Percentiles rank a stretch among this genome's conserved stretches.
phyloP scores from a whole-genome alignment of 2,888 invertebrate species.

The Elmis aenea region DNA sequence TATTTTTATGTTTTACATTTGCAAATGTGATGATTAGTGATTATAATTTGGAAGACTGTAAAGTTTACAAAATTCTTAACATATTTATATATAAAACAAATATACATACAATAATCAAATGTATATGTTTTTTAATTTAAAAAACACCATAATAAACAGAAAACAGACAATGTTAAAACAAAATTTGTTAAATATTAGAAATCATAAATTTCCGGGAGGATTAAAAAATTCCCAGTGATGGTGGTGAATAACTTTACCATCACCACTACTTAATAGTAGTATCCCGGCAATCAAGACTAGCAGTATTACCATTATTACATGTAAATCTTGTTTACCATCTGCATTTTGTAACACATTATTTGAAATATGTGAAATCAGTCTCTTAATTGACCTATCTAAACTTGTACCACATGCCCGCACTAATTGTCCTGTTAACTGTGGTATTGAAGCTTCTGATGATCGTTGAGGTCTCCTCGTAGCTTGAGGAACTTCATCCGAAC shows the following conservation, averaged over 20 bases:
- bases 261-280: constrained; percentile 66
- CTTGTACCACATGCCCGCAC: constrained; percentile 64
- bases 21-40: too few species aligned
- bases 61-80: too few species aligned
- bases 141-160: too few species aligned
- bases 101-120: too few species aligned
- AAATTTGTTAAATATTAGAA: too few species aligned
- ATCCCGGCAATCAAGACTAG: constrained; percentile 73
- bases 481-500: constrained; percentile 32
- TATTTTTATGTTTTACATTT: too few species aligned
- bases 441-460: constrained; percentile 60
- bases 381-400: constrained; percentile 60
- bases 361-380: constrained; percentile 62
- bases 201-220: constrained; percentile 62
- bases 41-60: too few species aligned
- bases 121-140: too few species aligned
- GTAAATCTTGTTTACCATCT: constrained; percentile 67
- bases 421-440: constrained; percentile 67
- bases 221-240: constrained; percentile 88
- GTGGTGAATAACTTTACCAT: constrained; percentile 65
- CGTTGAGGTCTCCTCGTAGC: constrained; percentile 30
- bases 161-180: too few species aligned
- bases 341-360: constrained; percentile 56
- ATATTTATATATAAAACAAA: too few species aligned
- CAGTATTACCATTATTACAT: constrained; percentile 73